Conservation (phyloP, 1,140 invertebrate genomes). For the Harlomillsia oculata region DNA sequence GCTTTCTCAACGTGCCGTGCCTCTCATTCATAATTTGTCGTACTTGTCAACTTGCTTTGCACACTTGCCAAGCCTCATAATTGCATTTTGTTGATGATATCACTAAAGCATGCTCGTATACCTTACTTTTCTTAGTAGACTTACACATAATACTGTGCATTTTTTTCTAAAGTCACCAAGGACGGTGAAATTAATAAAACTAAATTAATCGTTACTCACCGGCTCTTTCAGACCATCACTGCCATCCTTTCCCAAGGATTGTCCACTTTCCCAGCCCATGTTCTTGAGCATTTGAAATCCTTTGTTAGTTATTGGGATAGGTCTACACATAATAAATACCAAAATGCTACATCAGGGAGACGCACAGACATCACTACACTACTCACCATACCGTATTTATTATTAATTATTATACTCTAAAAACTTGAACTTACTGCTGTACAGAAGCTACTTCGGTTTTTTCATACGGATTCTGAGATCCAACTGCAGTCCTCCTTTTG, state of each 20-base stretch:
- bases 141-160: too few relatives aligned
- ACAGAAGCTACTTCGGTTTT: slow-evolving; percentile 71
- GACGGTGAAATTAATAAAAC: not conserved
- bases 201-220: slow-evolving; percentile 49
- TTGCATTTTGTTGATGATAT: too few relatives aligned
- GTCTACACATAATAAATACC: not conserved
- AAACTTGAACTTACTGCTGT: slow-evolving; percentile 61
- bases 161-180: too few relatives aligned
- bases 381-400: not conserved
- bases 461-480: slow-evolving; percentile 68
- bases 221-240: slow-evolving; percentile 61
- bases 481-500: slow-evolving; percentile 59
- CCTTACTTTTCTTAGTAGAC: too few relatives aligned
- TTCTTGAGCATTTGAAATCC: slow-evolving; percentile 80
- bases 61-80: too few relatives aligned
- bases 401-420: too few relatives aligned
- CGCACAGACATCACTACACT: not conserved
- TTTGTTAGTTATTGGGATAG: slow-evolving; percentile 56
- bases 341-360: not conserved
- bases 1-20: too few relatives aligned
- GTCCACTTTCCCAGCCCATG: slow-evolving; percentile 86
- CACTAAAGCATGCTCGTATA: too few relatives aligned
- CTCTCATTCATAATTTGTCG: too few relatives aligned
- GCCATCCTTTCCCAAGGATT: slow-evolving; percentile 65
- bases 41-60: too few relatives aligned